Percentiles rank a stretch among this genome's conserved stretches.
Evolutionary conservation across 2,797 vertebrate species (phyloP).

Genomic region (Coluber constrictor): DNA sequence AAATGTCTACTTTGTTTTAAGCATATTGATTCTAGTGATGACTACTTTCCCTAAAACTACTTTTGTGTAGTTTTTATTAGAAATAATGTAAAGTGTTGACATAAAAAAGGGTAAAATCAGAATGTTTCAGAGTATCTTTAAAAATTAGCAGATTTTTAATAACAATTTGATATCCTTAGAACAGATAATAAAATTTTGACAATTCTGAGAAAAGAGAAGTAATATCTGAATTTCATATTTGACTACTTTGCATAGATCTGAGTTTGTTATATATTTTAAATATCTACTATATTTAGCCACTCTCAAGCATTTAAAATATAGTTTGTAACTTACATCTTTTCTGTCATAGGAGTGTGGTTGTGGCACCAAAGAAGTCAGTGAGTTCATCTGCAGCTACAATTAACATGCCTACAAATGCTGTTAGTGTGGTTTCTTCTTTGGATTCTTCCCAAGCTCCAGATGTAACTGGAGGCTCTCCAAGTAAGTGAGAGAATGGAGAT

Average conservation of each 20-base stretch:
- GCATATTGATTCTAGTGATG: not conserved
- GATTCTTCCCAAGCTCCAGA: slow-evolving; percentile 75
- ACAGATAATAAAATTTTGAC: not conserved
- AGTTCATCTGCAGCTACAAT: slow-evolving; percentile 61
- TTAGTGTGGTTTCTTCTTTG: slow-evolving; percentile 86
- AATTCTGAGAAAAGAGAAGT: not conserved
- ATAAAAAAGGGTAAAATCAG: not conserved
- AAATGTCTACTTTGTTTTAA: not conserved
- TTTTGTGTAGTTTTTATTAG: not conserved
- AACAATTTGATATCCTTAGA: not conserved
- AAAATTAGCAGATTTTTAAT: not conserved
- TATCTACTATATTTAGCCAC: not conserved
- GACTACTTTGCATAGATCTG: not conserved
- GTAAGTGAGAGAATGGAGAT: slow-evolving; percentile 67
- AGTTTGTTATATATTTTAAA: not conserved
- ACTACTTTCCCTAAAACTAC: not conserved
- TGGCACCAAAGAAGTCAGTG: slow-evolving; percentile 84
- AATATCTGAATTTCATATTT: not conserved
- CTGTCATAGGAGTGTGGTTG: slow-evolving; percentile 84
- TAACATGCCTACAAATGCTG: slow-evolving; percentile 71
- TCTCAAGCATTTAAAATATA: not conserved
- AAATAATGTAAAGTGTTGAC: not conserved
- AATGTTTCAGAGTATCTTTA: not conserved
- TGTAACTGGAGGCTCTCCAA: slow-evolving; percentile 71
- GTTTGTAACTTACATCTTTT: slow-evolving; percentile 24